These are phyloP conservation scores for Napeogenes sylphis DNA, from an alignment of 2,888 invertebrate genomes.

Conservation along the genomic window DNA sequence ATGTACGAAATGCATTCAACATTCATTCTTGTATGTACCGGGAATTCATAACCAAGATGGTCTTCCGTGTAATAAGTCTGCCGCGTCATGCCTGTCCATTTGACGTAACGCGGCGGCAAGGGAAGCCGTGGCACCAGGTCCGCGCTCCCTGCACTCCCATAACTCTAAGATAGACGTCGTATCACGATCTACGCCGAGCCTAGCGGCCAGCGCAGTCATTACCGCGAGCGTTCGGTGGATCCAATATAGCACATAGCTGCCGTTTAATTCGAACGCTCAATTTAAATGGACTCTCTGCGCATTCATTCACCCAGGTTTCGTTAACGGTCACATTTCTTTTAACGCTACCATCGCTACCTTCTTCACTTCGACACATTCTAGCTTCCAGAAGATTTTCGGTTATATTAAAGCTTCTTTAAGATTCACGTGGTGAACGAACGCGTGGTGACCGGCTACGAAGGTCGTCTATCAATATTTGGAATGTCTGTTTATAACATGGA, in stretches of 20 bases:
- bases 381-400: slow-evolving; percentile 70
- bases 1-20: no score
- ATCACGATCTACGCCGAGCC: slow-evolving; percentile 95
- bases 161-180: slow-evolving; percentile 96
- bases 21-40: no score
- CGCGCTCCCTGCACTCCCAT: slow-evolving; percentile 98
- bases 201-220: slow-evolving; percentile 98
- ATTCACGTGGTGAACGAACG: slow-evolving; percentile 69
- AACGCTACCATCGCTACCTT: slow-evolving; percentile 63
- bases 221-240: slow-evolving; percentile 93
- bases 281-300: slow-evolving; percentile 80
- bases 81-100: no score
- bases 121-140: no score
- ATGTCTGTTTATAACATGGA: slow-evolving; percentile 72
- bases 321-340: slow-evolving; percentile 78
- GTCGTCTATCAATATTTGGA: slow-evolving; percentile 70
- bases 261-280: slow-evolving; percentile 76
- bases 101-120: no score
- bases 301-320: slow-evolving; percentile 80
- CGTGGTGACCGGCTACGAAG: slow-evolving; percentile 67
- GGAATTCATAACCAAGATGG: no score
- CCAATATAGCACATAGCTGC: slow-evolving; percentile 82
- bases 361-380: slow-evolving; percentile 70
- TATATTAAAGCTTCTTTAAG: slow-evolving; percentile 70
- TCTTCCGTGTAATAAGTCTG: no score